Conservation (phyloP, 1,140 invertebrate genomes). For the Sarcophaga bullata region DNA sequence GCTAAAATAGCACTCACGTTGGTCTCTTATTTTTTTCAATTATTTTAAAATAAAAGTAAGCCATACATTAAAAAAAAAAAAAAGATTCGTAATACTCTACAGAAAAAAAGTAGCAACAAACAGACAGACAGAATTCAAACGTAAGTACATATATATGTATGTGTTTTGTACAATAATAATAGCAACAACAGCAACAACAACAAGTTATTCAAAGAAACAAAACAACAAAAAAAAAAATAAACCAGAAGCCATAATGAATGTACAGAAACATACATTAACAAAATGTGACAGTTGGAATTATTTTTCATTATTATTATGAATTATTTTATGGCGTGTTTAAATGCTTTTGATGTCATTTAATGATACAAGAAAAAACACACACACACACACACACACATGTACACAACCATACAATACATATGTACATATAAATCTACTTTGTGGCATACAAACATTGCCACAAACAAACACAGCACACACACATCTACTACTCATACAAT, state of each 20-base stretch:
- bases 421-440: background rate
- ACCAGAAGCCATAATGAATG: conserved; percentile 13
- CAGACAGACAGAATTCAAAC: background rate
- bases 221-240: background rate
- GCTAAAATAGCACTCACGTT: background rate
- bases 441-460: background rate
- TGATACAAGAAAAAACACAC: background rate
- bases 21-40: background rate
- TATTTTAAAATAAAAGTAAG: background rate
- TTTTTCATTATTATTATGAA: conserved; percentile 56
- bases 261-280: conserved; percentile 36
- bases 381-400: background rate
- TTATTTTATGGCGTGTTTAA: conserved; percentile 64
- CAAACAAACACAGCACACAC: background rate
- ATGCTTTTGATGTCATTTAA: conserved; percentile 51
- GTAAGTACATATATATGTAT: background rate
- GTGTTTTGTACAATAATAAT: background rate
- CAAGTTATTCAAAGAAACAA: background rate
- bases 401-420: no score
- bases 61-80: background rate
- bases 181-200: no score
- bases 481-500: background rate
- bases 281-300: conserved; percentile 47
- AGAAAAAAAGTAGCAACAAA: conserved; percentile 5
- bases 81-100: background rate